Conservation (phyloP, 2,888 invertebrate genomes). For the Drosophila basisetae region DNA sequence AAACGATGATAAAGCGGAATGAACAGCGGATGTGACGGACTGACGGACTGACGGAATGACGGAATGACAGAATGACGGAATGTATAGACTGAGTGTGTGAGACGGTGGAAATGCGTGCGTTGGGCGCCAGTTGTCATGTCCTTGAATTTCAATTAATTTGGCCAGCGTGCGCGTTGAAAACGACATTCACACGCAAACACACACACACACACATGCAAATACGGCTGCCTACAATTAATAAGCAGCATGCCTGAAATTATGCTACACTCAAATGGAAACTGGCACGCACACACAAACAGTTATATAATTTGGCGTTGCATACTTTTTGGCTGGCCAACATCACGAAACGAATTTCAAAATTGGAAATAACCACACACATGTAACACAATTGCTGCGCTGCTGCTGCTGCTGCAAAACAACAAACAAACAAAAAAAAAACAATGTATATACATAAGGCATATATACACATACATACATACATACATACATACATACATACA, state of each 20-base stretch:
- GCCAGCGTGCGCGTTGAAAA: slow-evolving; percentile 37
- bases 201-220: slow-evolving; percentile 4
- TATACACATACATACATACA: background rate
- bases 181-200: slow-evolving; percentile 39
- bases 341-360: slow-evolving; percentile 19
- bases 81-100: background rate
- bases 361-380: slow-evolving; percentile 35
- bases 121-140: slow-evolving; percentile 49
- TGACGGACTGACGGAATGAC: slow-evolving; percentile 14
- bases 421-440: slow-evolving; percentile 15
- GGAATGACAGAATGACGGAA: slow-evolving; percentile 1
- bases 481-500: background rate
- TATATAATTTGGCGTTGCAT: slow-evolving; percentile 63
- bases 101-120: background rate
- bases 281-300: slow-evolving; percentile 40
- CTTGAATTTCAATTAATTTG: slow-evolving; percentile 72
- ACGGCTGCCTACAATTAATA: slow-evolving; percentile 41
- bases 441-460: background rate
- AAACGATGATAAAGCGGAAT: slow-evolving; percentile 23
- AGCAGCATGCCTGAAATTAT: slow-evolving; percentile 66
- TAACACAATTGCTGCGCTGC: slow-evolving; percentile 15
- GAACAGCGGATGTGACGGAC: slow-evolving; percentile 11
- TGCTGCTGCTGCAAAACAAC: background rate
- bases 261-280: slow-evolving; percentile 48
- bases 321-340: slow-evolving; percentile 51